These are phyloP conservation scores for Lasioglossum figueresi DNA, from an alignment of 2,888 invertebrate species.

Conservation along the genomic window DNA sequence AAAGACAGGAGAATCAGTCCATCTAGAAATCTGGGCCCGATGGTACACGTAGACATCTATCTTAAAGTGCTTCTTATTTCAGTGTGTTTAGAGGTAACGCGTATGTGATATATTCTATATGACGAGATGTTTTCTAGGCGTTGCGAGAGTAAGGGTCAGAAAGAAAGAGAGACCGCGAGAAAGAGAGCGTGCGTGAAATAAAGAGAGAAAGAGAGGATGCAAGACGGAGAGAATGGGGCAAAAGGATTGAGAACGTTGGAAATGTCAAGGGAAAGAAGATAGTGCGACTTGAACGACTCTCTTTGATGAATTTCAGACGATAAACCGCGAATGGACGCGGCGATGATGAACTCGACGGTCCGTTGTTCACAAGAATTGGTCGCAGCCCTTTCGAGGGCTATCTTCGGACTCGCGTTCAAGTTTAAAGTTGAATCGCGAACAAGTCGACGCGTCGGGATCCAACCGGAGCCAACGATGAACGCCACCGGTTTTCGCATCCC, in stretches of 20 bases:
- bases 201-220: constrained; percentile 6
- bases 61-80: constrained; percentile 85
- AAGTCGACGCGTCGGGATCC: neutral
- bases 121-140: constrained; percentile 80
- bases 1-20: constrained; percentile 75
- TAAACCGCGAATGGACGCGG: constrained; percentile 41
- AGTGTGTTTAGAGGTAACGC: constrained; percentile 84
- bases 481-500: neutral
- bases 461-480: neutral
- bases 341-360: constrained; percentile 50
- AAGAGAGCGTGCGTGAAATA: constrained; percentile 9
- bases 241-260: constrained; percentile 2
- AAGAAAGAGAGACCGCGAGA: constrained; percentile 14
- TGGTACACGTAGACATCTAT: constrained; percentile 83
- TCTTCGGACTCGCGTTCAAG: neutral
- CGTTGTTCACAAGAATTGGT: constrained; percentile 61
- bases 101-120: constrained; percentile 84
- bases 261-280: constrained; percentile 6
- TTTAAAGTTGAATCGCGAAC: neutral
- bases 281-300: constrained; percentile 42
- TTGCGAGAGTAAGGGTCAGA: constrained; percentile 54
- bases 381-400: neutral
- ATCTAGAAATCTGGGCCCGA: constrained; percentile 78
- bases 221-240: constrained; percentile 3
- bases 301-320: constrained; percentile 54